Evolutionary conservation across 2,113 vertebrate species (phyloP), one percentile per base, ranked within the genome.

Genomic region (Tychaedon coryphoeus): DNA sequence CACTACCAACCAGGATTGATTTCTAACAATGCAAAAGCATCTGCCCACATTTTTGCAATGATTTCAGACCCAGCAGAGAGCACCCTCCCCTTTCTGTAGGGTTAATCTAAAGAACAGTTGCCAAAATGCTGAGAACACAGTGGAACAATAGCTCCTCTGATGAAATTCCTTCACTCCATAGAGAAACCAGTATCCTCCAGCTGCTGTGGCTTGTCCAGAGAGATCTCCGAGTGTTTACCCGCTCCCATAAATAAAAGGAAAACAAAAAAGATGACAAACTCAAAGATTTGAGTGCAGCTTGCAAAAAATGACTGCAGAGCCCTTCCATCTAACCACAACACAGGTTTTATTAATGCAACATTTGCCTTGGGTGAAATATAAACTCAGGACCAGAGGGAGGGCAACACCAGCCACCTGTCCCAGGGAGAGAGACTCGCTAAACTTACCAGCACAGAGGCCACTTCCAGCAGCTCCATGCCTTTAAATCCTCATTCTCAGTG

Each of bases 61-160:
- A 90, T 72, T 93, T 72, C 82, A 45, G 92, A 57, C 19, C 42
- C 51, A 1, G 91, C 88, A 83, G 72, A 92, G 91, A 94, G 83
- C 91, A 95, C 24, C 69, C 92, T 95, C 80, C 79, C 86, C 57
- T 95, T 92, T 97, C 93, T 82, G 84, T 57, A 89, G 94, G 94
- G 95, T 96, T 97, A 96, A 97, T 95, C 81, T 90, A 88, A 95
- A 97, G 95, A 95, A 88, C 93, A 95, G 96, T 96, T 97, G 95
- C 96, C 95, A 93, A 96, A 96, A 94, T 14, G 88, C 95, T 92
- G 94, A 90, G 91, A 95, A 95, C 93, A 95, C 53, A 82, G 74
- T 0, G 1, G 2, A 93, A 98, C 97, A 98, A 97, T 94, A 88
- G 97, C 56, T 69, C 61, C 96, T 97, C 96, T 98, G 95, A 98